Percentiles rank a stretch among this genome's conserved stretches.
Evolutionary conservation across 2,113 vertebrate genomes (phyloP).

Genomic region (Xenopus laevis): DNA sequence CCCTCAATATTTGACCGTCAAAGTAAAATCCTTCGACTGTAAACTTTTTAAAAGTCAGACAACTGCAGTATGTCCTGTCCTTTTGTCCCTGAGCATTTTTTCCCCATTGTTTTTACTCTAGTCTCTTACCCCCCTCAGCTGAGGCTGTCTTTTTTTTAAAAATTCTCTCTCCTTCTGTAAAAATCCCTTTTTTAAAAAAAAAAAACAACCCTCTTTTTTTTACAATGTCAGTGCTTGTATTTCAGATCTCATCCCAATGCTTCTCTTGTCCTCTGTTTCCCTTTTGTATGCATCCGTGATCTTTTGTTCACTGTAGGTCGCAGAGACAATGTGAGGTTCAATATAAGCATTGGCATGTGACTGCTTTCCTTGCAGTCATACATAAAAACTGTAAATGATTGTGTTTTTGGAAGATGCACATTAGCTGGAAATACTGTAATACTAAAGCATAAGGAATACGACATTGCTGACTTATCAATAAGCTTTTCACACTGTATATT

Average conservation of each 20-base stretch:
- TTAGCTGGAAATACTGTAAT: not conserved
- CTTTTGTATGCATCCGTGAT: constrained; percentile 25
- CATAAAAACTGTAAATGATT: constrained; percentile 1
- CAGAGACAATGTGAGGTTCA: constrained; percentile 22
- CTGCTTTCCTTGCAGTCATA: not conserved
- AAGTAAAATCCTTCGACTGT: constrained; percentile 16
- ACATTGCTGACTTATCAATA: too few relatives aligned
- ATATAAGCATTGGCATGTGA: not conserved
- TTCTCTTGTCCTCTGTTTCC: constrained; percentile 14
- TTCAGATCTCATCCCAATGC: constrained; percentile 26
- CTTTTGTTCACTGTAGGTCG: constrained; percentile 38
- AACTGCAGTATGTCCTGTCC: constrained; percentile 20
- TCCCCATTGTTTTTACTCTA: constrained; percentile 9
- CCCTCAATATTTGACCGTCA: too few relatives aligned
- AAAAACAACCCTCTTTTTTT: constrained; percentile 11
- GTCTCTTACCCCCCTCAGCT: constrained; percentile 23
- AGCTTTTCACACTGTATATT: too few relatives aligned
- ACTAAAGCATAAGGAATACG: too few relatives aligned
- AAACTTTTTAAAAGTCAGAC: constrained; percentile 28
- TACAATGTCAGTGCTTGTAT: constrained; percentile 24
- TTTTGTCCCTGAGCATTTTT: constrained; percentile 26
- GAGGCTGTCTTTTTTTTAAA: constrained; percentile 4
- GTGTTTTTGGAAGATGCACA: constrained; percentile 1
- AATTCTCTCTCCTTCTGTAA: constrained; percentile 17
- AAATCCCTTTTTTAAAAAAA: constrained; percentile 1